Evolutionary conservation across 2,888 invertebrate species (phyloP), one percentile per base, ranked within the genome.

Genomic region (Bombylius discolor): DNA sequence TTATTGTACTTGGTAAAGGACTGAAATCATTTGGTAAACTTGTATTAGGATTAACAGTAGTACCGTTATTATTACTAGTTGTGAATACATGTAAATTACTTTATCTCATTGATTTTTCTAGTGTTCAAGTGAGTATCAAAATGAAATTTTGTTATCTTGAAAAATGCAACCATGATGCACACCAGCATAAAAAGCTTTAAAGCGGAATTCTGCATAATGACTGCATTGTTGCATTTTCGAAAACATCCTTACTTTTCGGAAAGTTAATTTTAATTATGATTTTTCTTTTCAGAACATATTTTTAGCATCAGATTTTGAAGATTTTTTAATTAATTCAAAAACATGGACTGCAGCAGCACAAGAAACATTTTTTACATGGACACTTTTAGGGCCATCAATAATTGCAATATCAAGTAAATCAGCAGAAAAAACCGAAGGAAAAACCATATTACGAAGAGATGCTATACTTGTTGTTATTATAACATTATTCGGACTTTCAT

Each of bases 261-360:
- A 23, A 23, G 3, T 23, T 23, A 23, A 23, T 23, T 23, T 23
- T 1, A 23, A 23, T 3, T 23, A 23, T 23, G 23, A 23, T 23
- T 23, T 23, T 23, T 23, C 23, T 23, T 57, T 82, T 11, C 78
- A 84, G 64, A 83, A 84, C 63, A 79, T 88, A 52, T 89, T 91
- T 69, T 81, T 87, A 0, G 84, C 86, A 62, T 88, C 88, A 5
- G 83, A 85, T 46, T 91, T 91, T 84, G 81, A 80, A 62, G 90
- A 91, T 68, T 91, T 92, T 73, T 87, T 93, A 68, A 78, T 86
- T 49, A 90, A 91, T 68, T 78, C 78, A 13, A 74, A 88, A 83
- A 85, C 90, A 62, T 94, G 94, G 93, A 79, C 87, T 34, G 89
- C 92, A 1, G 94, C 93, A 0, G 86, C 89, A 23, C 86, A 91